These are phyloP conservation scores for Luffia ferchaultella DNA, from an alignment of 2,888 invertebrate species.

Conservation along the genomic window DNA sequence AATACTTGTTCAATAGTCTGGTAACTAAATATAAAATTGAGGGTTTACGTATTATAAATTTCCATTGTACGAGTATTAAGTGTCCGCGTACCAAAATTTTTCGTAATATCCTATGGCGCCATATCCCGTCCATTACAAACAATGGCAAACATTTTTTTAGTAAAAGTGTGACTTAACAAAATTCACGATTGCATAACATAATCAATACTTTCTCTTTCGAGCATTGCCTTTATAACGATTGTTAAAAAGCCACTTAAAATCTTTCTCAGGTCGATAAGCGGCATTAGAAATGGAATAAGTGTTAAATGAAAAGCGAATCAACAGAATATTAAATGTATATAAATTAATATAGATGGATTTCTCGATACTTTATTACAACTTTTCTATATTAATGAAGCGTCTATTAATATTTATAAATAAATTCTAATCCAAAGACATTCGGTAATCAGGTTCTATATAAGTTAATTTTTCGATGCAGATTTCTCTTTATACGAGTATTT, in stretches of 20 bases:
- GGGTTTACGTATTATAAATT: too few relatives aligned
- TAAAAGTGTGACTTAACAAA: neutral
- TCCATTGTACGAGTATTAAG: too few relatives aligned
- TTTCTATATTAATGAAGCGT: too few relatives aligned
- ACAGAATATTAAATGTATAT: too few relatives aligned
- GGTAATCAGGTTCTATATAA: neutral
- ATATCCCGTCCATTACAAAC: neutral
- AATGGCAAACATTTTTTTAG: neutral
- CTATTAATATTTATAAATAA: too few relatives aligned
- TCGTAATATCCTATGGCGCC: too few relatives aligned
- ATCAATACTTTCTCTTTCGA: neutral
- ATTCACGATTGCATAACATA: neutral
- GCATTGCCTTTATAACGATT: neutral
- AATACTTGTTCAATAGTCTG: too few relatives aligned
- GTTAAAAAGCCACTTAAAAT: neutral
- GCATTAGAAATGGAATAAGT: neutral
- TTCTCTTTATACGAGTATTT: neutral
- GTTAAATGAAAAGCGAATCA: too few relatives aligned
- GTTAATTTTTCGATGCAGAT: neutral
- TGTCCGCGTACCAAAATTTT: too few relatives aligned
- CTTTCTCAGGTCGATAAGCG: neutral
- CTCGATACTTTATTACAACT: too few relatives aligned
- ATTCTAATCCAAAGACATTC: neutral
- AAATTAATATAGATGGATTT: too few relatives aligned
- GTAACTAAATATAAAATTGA: conserved; percentile 3